phyloP scores from a whole-genome alignment of 2,797 vertebrate species.

The Otus scops region DNA sequence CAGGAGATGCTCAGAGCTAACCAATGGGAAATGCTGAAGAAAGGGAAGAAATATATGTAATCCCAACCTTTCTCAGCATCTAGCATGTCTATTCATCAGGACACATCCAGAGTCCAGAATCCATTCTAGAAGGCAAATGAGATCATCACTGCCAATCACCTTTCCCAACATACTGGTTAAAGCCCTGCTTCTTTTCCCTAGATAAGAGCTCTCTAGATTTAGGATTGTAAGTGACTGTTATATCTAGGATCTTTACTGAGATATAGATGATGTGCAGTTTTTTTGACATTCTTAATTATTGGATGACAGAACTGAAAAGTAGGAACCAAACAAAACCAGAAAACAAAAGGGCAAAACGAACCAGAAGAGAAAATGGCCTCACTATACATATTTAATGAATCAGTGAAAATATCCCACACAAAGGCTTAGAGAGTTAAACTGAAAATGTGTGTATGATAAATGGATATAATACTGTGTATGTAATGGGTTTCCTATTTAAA shows the following conservation, averaged over 20 bases:
- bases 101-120: background rate
- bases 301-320: background rate
- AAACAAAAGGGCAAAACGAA: conserved; percentile 40
- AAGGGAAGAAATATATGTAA: background rate
- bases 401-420: conserved; percentile 2
- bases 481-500: conserved; percentile 88
- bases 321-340: conserved; percentile 12
- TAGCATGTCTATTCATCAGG: background rate
- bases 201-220: background rate
- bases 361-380: conserved; percentile 41
- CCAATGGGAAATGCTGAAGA: background rate
- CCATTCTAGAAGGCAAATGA: background rate
- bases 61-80: background rate
- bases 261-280: background rate
- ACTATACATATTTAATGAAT: conserved; percentile 71
- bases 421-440: conserved; percentile 68
- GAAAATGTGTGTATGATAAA: conserved; percentile 77
- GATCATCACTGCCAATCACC: too few species aligned
- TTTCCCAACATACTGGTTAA: background rate
- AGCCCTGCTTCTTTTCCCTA: background rate
- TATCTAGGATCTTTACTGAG: background rate
- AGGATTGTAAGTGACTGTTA: background rate
- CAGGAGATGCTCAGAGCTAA: background rate
- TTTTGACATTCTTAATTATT: background rate
- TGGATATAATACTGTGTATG: conserved; percentile 79